Conservation (phyloP, 2,797 vertebrate species). For the Brotogeris chrysoptera region DNA sequence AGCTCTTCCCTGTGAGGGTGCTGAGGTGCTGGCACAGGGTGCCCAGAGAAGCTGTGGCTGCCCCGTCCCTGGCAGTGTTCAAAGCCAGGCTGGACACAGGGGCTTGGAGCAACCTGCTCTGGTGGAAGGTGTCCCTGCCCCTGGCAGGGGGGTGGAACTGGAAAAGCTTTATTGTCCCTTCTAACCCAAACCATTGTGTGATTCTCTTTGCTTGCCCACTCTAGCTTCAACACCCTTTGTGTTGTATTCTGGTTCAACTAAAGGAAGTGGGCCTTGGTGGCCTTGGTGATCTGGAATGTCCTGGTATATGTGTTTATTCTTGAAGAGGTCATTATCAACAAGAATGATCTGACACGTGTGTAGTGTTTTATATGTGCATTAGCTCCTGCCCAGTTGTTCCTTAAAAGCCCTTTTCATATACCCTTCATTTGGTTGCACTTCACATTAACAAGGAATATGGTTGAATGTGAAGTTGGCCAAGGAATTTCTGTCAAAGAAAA, state of each 20-base stretch:
- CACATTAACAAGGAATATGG: not conserved
- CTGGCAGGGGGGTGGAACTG: not conserved
- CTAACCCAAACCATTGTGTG: not conserved
- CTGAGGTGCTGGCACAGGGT: not conserved
- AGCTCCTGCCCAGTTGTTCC: not conserved
- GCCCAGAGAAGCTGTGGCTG: not conserved
- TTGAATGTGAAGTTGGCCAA: not conserved
- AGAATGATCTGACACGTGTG: not conserved
- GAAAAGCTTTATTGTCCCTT: not conserved
- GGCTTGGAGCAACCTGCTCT: not conserved
- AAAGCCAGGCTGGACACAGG: not conserved
- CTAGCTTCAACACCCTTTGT: not conserved
- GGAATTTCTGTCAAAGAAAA: not conserved
- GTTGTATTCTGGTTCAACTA: not conserved
- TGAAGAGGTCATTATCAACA: not conserved
- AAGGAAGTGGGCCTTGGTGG: not conserved
- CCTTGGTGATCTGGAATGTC: not conserved
- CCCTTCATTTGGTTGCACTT: not conserved
- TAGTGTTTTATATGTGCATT: rapidly evolving
- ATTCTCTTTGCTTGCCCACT: not conserved
- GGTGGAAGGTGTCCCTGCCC: not conserved
- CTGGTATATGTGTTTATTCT: not conserved
- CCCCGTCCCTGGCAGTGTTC: not conserved
- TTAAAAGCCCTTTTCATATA: not conserved
- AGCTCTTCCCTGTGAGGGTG: not conserved